These are phyloP conservation scores for Leptodactylus fallax DNA, from an alignment of 2,797 vertebrate genomes.

Conservation along the genomic window DNA sequence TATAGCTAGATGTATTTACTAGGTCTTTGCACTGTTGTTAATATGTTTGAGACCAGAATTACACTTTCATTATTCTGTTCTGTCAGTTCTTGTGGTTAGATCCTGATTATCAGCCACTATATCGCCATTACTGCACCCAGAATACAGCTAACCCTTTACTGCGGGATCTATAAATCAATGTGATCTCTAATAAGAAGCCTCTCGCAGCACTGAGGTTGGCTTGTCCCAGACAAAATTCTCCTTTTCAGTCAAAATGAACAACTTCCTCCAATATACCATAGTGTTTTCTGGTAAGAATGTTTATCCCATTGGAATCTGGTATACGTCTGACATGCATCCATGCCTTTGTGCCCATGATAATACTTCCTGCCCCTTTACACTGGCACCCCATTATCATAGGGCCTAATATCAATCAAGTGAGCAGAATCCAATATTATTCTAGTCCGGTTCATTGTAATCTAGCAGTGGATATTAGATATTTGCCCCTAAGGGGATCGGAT, in stretches of 20 bases:
- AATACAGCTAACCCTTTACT: not conserved
- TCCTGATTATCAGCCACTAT: not conserved
- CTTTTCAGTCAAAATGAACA: not conserved
- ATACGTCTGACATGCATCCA: not conserved
- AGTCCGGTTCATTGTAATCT: too few relatives aligned
- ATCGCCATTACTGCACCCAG: not conserved
- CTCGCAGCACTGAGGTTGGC: not conserved
- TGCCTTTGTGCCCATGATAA: too few relatives aligned
- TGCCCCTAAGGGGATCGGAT: not conserved
- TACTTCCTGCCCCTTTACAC: too few relatives aligned
- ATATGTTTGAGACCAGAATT: too few relatives aligned
- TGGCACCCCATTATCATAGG: too few relatives aligned
- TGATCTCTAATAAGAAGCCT: not conserved
- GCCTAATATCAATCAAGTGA: too few relatives aligned
- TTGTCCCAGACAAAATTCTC: not conserved
- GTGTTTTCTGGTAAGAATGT: not conserved
- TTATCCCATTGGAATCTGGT: not conserved
- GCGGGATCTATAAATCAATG: not conserved
- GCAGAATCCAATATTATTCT: too few relatives aligned
- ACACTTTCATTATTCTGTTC: too few relatives aligned
- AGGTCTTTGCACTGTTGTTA: too few relatives aligned
- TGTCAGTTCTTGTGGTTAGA: too few relatives aligned
- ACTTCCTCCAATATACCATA: not conserved
- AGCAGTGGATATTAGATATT: too few relatives aligned
- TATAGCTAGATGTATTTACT: too few relatives aligned